Base-by-base conservation (phyloP, 2,888 invertebrate genomes). In the Epinotia brunnichana region DNA sequence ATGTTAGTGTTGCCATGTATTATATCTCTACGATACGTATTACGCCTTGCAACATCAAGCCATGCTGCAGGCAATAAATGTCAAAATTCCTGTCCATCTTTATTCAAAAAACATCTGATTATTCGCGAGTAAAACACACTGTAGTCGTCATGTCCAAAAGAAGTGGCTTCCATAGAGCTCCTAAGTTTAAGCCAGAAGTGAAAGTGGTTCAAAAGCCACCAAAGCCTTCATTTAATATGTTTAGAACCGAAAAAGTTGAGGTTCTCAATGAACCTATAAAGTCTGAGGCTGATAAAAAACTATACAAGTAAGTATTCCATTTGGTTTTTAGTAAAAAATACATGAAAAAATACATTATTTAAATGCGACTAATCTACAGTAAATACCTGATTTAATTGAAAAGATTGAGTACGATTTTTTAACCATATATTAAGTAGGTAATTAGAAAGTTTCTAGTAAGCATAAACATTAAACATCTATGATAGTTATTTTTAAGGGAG, bases 231-330 rank as follows among this genome's bases (percentile, higher is more conserved):
- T 72, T 82, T 61, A 81, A 80, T 70, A 80, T 88, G 83, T 75
- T 82, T 62, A 78, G 83, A 74, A 87, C 85, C 76, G 91, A 91
- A 85, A 92, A 90, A 88, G 89, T 92, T 73, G 88, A 90, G 77
- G 84, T 90, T 81, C 85, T 95, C 75, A 80, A 90, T 60, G 88
- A 91, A 76, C 97, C 97, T 11, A 93, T 94, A 48, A 96, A 97
- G 89, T 96, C 97, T 64, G 94, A 94, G 70, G 95, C 95, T 77
- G 97, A 97, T 87, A 96, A 96, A 84, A 97, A 97, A 84, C 90
- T 95, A 71, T 97, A 97, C 85, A 96, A 95, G 96, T 96, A 81
- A 86, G 89, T 81, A 13, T 35, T 51, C 41, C 29, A 21, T 51
- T 53, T 48, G 17, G 19, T 60, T 51, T 15, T 9, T 51, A 29